These are phyloP conservation scores for Chloroceryle aenea DNA, from an alignment of 2,113 vertebrate species.

Conservation along the genomic window DNA sequence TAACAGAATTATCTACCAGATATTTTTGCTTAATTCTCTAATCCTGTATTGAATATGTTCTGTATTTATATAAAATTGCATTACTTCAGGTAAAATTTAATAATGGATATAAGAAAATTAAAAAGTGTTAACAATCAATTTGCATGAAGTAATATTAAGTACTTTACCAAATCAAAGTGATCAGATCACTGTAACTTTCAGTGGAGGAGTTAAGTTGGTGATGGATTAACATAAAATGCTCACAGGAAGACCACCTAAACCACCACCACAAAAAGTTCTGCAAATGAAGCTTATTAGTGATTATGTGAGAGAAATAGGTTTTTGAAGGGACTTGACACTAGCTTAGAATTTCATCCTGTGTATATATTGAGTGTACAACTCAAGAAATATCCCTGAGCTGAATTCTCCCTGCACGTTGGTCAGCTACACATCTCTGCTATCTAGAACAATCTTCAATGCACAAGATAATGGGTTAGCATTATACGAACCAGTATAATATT, in stretches of 20 bases:
- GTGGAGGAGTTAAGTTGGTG: not conserved
- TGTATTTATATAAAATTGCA: not conserved
- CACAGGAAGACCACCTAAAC: not conserved
- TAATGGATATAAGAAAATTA: not conserved
- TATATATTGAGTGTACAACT: not conserved
- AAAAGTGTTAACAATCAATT: not conserved
- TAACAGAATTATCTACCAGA: not conserved
- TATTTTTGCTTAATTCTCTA: not conserved
- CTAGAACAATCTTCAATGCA: not conserved
- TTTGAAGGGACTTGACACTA: not conserved
- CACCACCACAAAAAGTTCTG: not conserved
- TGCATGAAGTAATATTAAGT: not conserved
- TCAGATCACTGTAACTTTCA: not conserved
- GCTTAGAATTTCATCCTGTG: not conserved
- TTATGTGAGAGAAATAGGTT: not conserved
- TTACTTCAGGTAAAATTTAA: not conserved
- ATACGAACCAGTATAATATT: not conserved
- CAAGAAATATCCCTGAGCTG: not conserved
- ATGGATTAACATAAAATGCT: not conserved
- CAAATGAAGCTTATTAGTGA: not conserved
- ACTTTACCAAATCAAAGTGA: not conserved
- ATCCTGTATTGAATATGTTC: not conserved
- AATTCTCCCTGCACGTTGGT: not conserved
- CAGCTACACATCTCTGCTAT: not conserved
- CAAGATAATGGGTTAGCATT: not conserved